Base-by-base conservation (phyloP, 64 coral and sea anemone genomes). In the Acropora tenuis region DNA sequence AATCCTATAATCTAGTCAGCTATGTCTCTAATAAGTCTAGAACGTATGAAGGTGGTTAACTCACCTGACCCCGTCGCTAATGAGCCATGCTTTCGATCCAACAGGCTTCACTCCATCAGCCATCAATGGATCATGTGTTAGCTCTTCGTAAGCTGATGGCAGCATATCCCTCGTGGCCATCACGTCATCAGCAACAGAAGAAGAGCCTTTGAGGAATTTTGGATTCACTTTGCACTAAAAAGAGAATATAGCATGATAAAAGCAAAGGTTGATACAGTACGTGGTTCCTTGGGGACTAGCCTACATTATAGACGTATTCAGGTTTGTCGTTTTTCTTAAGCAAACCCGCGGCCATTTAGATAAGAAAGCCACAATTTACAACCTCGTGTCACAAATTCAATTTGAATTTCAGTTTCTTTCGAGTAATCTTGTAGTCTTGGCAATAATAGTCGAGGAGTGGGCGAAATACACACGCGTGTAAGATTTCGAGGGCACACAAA, bases 181-280 rank as follows among this genome's bases (percentile, higher is more conserved):
- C 83, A 93, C 86, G 7, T 84, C 91, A 49, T 79, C 91, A 69
- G 91, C 74, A n/a, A n/a, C n/a, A 48, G 49, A 53, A 47, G 73
- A 68, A 2, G 52, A 13, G 41, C n/a, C 53, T 1, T 17, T 3
- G 16, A 65, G 7, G 5, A 74, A 86, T 74, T 86, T 58, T 15
- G 41, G 30, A 66, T 93, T 93, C 44, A 93, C 91, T 13, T 84
- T 87, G 79, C 91, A 93, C 91, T 93, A 40, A 17, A 80, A 15
- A 16, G 78, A 71, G 47, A 49, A 44, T 77, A 44, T 0, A 59
- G 13, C 55, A 5, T 7, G 6, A 41, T 6, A 10, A 50, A 75
- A 1, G 41, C n/a, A n/a, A n/a, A 1, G 43, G 20, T 65, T 19
- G n/a, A 13, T 13, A 13, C n/a, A n/a, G n/a, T 11, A 63, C 11